These are phyloP conservation scores for Agonum fuliginosum DNA, from an alignment of 2,888 invertebrate genomes.

Conservation along the genomic window DNA sequence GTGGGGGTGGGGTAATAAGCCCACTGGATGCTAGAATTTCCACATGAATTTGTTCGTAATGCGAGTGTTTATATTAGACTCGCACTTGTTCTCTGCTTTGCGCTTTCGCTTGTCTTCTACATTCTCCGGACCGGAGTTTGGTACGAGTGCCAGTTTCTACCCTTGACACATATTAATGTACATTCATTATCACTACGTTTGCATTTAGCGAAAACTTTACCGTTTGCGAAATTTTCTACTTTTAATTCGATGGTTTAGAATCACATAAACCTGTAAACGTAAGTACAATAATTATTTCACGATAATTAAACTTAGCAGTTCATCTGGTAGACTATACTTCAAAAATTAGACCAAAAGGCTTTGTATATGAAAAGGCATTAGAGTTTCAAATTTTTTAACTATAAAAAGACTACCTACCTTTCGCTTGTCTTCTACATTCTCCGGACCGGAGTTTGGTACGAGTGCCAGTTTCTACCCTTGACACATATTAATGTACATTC, in stretches of 20 bases:
- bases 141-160: not conserved
- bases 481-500: slow-evolving; percentile 18
- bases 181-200: not conserved
- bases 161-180: slow-evolving; percentile 17
- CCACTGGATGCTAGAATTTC: slow-evolving; percentile 33
- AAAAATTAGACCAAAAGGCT: too few species aligned
- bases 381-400: too few species aligned
- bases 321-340: too few species aligned
- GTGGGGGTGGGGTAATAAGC: slow-evolving; percentile 14
- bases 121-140: not conserved
- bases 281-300: too few species aligned
- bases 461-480: not conserved
- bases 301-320: too few species aligned
- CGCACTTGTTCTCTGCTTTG: slow-evolving; percentile 11
- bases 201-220: too few species aligned
- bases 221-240: too few species aligned
- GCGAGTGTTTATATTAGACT: slow-evolving; percentile 34
- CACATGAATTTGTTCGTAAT: slow-evolving; percentile 48
- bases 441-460: not conserved
- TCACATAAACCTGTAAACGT: too few species aligned
- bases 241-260: too few species aligned
- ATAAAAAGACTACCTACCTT: too few species aligned
- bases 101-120: slow-evolving; percentile 2
- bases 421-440: not conserved
- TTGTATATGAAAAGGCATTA: too few species aligned